Conservation (phyloP, 2,797 vertebrate genomes). For the Pogonophryne albipinna region DNA sequence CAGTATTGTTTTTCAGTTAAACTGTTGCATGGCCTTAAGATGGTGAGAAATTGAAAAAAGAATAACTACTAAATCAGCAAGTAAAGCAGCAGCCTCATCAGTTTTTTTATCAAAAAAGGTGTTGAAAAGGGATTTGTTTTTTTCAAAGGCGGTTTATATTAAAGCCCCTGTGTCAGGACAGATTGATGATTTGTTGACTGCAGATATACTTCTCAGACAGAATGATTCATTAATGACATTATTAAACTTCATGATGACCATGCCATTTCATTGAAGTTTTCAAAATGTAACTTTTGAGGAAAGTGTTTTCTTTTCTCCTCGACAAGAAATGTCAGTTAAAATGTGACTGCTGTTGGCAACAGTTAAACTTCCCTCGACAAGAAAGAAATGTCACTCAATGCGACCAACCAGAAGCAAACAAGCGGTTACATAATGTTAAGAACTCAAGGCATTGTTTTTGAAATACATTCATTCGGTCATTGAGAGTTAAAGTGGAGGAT, state of each 20-base stretch:
- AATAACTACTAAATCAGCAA: conserved; percentile 48
- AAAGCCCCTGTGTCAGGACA: not conserved
- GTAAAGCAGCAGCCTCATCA: conserved; percentile 44
- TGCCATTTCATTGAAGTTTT: not conserved
- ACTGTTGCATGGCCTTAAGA: conserved; percentile 13
- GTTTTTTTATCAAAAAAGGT: conserved; percentile 34
- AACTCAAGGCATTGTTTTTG: not conserved
- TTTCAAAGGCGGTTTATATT: conserved; percentile 17
- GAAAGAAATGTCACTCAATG: conserved; percentile 3
- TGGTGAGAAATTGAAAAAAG: conserved; percentile 28
- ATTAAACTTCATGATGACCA: not conserved
- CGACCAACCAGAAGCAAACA: not conserved
- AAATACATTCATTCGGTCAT: not conserved
- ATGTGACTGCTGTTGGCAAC: conserved; percentile 26
- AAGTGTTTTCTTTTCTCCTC: conserved; percentile 17
- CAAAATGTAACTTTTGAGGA: conserved; percentile 13
- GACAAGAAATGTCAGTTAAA: conserved; percentile 19
- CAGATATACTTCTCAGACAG: conserved; percentile 11
- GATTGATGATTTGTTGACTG: conserved; percentile 28
- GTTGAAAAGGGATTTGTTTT: conserved; percentile 30
- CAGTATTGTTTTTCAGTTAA: conserved; percentile 45
- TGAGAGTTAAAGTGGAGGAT: not conserved
- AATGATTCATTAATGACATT: not conserved
- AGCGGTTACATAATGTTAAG: not conserved
- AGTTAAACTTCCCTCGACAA: conserved; percentile 16